Evolutionary conservation across 2,888 invertebrate species (phyloP).

Genomic region (Sepiola atlantica): DNA sequence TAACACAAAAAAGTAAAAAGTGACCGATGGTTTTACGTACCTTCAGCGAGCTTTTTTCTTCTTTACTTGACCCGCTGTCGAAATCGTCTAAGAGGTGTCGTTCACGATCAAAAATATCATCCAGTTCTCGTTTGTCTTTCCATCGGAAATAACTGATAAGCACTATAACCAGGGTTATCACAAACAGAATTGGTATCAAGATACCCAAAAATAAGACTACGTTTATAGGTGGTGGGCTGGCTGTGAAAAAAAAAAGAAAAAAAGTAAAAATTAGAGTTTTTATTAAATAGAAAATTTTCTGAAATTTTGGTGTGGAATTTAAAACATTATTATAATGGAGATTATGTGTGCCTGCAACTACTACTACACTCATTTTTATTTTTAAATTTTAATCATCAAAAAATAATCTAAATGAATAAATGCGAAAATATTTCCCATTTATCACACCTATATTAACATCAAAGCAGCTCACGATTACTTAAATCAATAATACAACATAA

Average conservation of each 20-base stretch:
- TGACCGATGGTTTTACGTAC: constrained; percentile 52
- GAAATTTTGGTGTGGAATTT: not conserved
- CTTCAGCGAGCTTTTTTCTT: constrained; percentile 67
- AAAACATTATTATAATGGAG: too few species aligned
- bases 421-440: too few species aligned
- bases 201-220: constrained; percentile 56
- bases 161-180: constrained; percentile 52
- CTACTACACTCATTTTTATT: too few species aligned
- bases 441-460: too few species aligned
- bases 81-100: constrained; percentile 60
- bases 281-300: not conserved
- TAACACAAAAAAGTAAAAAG: too few species aligned
- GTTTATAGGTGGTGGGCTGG: not conserved
- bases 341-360: too few species aligned
- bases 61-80: constrained; percentile 65
- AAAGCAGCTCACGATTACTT: too few species aligned
- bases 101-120: constrained; percentile 56
- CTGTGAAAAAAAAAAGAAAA: not conserved
- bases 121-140: constrained; percentile 58
- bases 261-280: not conserved
- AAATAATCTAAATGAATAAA: too few species aligned
- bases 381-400: too few species aligned
- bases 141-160: constrained; percentile 55
- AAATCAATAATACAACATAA: too few species aligned
- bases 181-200: constrained; percentile 55